phyloP scores from a whole-genome alignment of 2,113 vertebrate species.

The Madoqua kirkii region DNA sequence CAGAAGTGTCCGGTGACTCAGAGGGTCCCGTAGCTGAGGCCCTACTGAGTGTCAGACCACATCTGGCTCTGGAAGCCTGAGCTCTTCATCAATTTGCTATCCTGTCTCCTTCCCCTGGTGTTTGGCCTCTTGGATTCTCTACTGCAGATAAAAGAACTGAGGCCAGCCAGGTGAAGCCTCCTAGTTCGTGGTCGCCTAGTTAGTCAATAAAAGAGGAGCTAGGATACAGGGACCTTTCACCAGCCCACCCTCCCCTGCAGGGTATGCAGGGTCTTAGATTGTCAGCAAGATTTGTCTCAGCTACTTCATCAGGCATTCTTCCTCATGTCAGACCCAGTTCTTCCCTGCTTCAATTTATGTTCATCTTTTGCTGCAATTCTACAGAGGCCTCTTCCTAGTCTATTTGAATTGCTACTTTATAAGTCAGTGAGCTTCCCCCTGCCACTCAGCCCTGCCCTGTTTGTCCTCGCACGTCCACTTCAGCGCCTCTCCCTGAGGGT shows the following conservation, averaged over 20 bases:
- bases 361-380: neutral
- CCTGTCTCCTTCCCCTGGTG: neutral
- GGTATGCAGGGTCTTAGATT: neutral
- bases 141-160: accelerated
- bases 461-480: neutral
- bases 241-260: neutral
- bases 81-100: too few species aligned
- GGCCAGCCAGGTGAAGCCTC: neutral
- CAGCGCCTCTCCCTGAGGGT: neutral
- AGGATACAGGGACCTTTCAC: too few species aligned
- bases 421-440: neutral
- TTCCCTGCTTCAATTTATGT: neutral
- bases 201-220: neutral
- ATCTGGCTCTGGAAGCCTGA: neutral
- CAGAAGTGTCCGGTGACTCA: neutral
- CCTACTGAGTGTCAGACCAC: neutral
- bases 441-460: neutral
- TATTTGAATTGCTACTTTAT: neutral
- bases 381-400: neutral
- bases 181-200: accelerated
- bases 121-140: neutral
- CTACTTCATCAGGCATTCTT: neutral
- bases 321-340: neutral
- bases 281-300: neutral
- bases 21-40: neutral